phyloP scores from a whole-genome alignment of 1,140 invertebrate species.

The Pseudachorutes palmiensis region DNA sequence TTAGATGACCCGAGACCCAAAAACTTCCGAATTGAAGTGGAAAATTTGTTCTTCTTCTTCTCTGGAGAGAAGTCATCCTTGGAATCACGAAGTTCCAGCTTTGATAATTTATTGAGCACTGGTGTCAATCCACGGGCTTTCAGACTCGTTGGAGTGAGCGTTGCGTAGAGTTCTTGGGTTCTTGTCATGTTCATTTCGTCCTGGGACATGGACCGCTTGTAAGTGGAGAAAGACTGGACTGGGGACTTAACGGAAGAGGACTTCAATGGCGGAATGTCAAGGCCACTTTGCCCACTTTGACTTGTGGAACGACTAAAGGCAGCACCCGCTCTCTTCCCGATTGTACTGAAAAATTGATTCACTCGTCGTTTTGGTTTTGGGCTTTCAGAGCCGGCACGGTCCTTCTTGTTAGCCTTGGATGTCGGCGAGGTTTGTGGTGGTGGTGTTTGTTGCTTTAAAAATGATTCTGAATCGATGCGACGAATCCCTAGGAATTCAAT shows the following conservation, averaged over 20 bases:
- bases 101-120: slow-evolving; percentile 35
- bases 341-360: slow-evolving; percentile 38
- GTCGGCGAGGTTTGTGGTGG: slow-evolving; percentile 25
- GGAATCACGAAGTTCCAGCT: slow-evolving; percentile 21
- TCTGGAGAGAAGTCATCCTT: slow-evolving; percentile 23
- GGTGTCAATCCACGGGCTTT: slow-evolving; percentile 34
- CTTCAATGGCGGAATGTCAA: slow-evolving; percentile 6
- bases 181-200: slow-evolving; percentile 37
- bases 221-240: slow-evolving; percentile 10
- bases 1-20: slow-evolving; percentile 24
- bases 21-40: slow-evolving; percentile 34
- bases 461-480: slow-evolving; percentile 36
- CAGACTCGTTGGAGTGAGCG: slow-evolving; percentile 31
- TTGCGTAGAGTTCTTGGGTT: slow-evolving; percentile 38
- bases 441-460: slow-evolving; percentile 15
- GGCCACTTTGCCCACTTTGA: background rate
- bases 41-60: slow-evolving; percentile 36
- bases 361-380: slow-evolving; percentile 36
- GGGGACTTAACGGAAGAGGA: slow-evolving; percentile 19
- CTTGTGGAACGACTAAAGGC: slow-evolving; percentile 23
- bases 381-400: slow-evolving; percentile 30
- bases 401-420: slow-evolving; percentile 8
- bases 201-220: slow-evolving; percentile 30
- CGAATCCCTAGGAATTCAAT: slow-evolving; percentile 38
- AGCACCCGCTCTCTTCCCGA: slow-evolving; percentile 38